phyloP scores from a whole-genome alignment of 2,113 vertebrate species.

The Platichthys flesus region DNA sequence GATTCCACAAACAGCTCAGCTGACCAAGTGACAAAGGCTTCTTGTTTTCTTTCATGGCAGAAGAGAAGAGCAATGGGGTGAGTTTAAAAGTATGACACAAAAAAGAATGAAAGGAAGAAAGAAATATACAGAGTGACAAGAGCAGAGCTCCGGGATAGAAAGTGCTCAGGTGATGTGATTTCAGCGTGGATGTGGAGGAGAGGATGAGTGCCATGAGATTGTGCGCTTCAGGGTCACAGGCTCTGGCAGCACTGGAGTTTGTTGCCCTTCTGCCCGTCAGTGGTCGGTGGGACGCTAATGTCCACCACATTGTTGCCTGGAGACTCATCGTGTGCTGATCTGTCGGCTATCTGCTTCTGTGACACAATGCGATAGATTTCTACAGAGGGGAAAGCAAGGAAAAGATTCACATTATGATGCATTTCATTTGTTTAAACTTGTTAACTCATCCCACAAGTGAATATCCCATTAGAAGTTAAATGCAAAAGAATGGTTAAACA shows the following conservation, averaged over 20 bases:
- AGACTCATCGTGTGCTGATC: slow-evolving; percentile 94
- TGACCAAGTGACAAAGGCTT: slow-evolving; percentile 63
- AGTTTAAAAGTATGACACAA: slow-evolving; percentile 59
- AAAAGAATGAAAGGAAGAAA: slow-evolving; percentile 67
- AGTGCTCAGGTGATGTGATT: slow-evolving; percentile 65
- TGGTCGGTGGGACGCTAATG: slow-evolving; percentile 96
- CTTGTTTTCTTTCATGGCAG: slow-evolving; percentile 62
- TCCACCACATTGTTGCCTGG: slow-evolving; percentile 98
- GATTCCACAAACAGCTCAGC: slow-evolving; percentile 41
- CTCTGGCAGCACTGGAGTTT: slow-evolving; percentile 98
- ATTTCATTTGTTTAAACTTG: not conserved
- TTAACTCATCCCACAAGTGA: not conserved
- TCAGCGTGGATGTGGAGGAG: slow-evolving; percentile 50
- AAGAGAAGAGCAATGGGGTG: slow-evolving; percentile 65
- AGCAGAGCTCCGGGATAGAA: slow-evolving; percentile 61
- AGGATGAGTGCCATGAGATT: slow-evolving; percentile 29
- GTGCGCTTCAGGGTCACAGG: slow-evolving; percentile 86
- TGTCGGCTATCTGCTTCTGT: slow-evolving; percentile 96
- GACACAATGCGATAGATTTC: slow-evolving; percentile 98
- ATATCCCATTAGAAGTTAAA: not conserved
- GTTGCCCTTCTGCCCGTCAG: slow-evolving; percentile 92
- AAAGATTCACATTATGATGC: not conserved
- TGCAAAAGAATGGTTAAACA: no score
- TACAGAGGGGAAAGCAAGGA: slow-evolving; percentile 60
- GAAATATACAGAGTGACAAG: slow-evolving; percentile 52